These are phyloP conservation scores for Willowsia nigromaculata DNA, from an alignment of 2,888 invertebrate species.

Conservation along the genomic window DNA sequence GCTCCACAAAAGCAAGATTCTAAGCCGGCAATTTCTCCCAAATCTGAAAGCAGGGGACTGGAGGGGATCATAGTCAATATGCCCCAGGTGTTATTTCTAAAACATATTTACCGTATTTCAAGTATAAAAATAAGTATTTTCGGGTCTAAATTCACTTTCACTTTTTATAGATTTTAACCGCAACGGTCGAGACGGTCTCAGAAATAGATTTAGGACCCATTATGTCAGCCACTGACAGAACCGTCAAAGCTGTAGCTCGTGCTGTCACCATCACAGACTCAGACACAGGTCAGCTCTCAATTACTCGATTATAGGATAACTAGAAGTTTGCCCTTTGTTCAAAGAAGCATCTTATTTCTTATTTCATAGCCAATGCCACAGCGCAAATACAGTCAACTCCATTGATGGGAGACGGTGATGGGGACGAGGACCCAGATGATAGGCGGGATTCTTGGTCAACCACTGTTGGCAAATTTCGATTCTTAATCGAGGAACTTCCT, in stretches of 20 bases:
- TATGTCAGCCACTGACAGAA: slow-evolving; percentile 83
- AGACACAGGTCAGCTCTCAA: slow-evolving; percentile 86
- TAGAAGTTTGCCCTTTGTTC: background rate
- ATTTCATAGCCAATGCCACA: slow-evolving; percentile 84
- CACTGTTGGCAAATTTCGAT: slow-evolving; percentile 94
- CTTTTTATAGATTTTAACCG: slow-evolving; percentile 92
- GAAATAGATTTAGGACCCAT: slow-evolving; percentile 93
- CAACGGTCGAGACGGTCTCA: slow-evolving; percentile 95
- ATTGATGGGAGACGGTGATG: slow-evolving; percentile 87
- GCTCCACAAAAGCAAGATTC: slow-evolving; percentile 84
- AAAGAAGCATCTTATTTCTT: background rate
- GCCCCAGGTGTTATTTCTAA: slow-evolving; percentile 87
- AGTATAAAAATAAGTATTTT: too few species aligned
- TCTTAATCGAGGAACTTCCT: slow-evolving; percentile 92
- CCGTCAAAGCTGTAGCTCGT: slow-evolving; percentile 90
- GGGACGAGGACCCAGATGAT: slow-evolving; percentile 59
- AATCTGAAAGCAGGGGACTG: slow-evolving; percentile 88
- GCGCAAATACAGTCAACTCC: slow-evolving; percentile 88
- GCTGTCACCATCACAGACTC: slow-evolving; percentile 93
- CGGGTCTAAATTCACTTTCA: too few species aligned
- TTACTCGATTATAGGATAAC: background rate
- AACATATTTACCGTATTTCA: too few species aligned
- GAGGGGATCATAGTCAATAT: slow-evolving; percentile 94
- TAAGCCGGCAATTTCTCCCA: slow-evolving; percentile 80
- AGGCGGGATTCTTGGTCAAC: slow-evolving; percentile 92